Evolutionary conservation across 2,797 vertebrate genomes (phyloP).

Genomic region (Phoebastria nigripes): DNA sequence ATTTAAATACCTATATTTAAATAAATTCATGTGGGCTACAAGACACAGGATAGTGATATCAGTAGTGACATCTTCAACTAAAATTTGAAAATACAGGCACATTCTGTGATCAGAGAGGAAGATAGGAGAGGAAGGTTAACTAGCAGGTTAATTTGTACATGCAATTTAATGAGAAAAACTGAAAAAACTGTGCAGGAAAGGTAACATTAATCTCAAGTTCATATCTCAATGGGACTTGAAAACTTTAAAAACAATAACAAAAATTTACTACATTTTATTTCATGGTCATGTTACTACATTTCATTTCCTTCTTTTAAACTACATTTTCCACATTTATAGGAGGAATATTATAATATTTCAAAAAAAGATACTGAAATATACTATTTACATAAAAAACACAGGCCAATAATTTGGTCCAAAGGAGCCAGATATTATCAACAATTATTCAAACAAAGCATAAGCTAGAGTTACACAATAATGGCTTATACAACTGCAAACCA

Average conservation of each 20-base stretch:
- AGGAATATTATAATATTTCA: not conserved
- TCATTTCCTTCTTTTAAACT: not conserved
- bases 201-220: not conserved
- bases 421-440: not conserved
- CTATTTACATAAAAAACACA: not conserved
- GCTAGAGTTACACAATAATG: not conserved
- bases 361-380: not conserved
- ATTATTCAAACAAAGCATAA: not conserved
- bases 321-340: not conserved
- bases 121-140: not conserved
- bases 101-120: not conserved
- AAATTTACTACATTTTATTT: not conserved
- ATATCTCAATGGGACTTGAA: not conserved
- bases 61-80: not conserved
- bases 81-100: not conserved
- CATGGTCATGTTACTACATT: not conserved
- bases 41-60: not conserved
- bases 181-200: not conserved
- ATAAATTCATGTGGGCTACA: fast-evolving
- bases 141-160: not conserved
- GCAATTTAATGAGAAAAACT: not conserved
- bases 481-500: not conserved
- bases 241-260: not conserved
- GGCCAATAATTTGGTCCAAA: not conserved
- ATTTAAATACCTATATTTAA: not conserved